A percentile compares a stretch with the other conserved stretches of the same genome.
Evolutionary conservation across 2,113 vertebrate genomes (phyloP).

Genomic region (Globicephala melas): DNA sequence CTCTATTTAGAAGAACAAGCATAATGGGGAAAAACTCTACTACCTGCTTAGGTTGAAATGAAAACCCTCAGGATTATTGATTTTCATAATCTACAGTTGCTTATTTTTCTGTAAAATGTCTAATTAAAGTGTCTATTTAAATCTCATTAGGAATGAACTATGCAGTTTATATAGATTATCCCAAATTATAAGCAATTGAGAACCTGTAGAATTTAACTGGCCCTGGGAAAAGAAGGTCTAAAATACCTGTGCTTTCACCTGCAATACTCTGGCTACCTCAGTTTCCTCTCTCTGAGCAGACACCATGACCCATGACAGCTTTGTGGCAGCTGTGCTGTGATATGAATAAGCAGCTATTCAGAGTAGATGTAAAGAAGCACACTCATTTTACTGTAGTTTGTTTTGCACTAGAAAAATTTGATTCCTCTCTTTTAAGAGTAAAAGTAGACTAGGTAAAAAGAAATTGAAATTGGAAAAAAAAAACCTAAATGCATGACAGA

Average conservation of each 20-base stretch:
- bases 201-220: not conserved
- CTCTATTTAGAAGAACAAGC: not conserved
- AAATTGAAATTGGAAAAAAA: not conserved
- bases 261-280: not conserved
- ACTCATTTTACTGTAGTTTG: not conserved
- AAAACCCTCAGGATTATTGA: not conserved
- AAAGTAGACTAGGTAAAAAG: not conserved
- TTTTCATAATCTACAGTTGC: not conserved
- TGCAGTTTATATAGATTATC: not conserved
- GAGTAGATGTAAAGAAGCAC: not conserved
- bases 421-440: not conserved
- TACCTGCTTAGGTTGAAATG: not conserved
- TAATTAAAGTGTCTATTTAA: not conserved
- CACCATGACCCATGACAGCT: not conserved
- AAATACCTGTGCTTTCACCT: not conserved
- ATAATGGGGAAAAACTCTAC: not conserved
- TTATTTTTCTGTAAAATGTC: not conserved
- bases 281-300: not conserved
- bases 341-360: not conserved
- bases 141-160: not conserved
- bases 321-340: not conserved
- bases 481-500: not conserved
- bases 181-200: not conserved
- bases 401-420: not conserved
- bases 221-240: rapidly evolving